Evolutionary conservation across 2,113 vertebrate species (phyloP).

Genomic region (Lepus americanus): DNA sequence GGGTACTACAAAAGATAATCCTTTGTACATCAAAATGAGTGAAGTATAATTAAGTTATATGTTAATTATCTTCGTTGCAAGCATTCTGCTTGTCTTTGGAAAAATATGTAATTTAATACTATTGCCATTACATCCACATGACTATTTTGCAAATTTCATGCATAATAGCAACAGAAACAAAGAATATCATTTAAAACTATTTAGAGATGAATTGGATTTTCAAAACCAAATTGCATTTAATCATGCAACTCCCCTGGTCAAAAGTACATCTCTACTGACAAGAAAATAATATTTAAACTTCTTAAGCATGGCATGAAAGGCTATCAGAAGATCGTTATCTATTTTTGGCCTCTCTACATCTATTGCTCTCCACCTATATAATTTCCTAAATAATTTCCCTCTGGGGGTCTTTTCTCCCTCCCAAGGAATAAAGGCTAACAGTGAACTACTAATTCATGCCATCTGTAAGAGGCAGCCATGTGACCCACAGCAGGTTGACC

Average conservation of each 20-base stretch:
- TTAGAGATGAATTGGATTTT: constrained; percentile 39
- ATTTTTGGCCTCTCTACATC: neutral
- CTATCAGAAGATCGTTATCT: neutral
- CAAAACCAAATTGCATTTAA: constrained; percentile 15
- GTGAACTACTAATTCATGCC: neutral
- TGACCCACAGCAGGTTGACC: neutral
- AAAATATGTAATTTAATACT: constrained; percentile 40
- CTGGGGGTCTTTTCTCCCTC: neutral
- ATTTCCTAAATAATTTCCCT: neutral
- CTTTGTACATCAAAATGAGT: neutral
- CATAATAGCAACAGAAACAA: neutral
- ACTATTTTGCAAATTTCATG: neutral
- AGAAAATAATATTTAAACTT: neutral
- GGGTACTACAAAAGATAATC: neutral
- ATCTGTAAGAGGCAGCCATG: neutral
- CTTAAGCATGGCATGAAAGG: neutral
- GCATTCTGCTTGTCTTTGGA: constrained; percentile 16
- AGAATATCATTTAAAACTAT: neutral
- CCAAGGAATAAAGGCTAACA: neutral
- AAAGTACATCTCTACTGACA: neutral
- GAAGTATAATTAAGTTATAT: neutral
- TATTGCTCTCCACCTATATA: neutral
- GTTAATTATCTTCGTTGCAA: constrained; percentile 28
- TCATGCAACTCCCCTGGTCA: neutral
- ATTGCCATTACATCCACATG: constrained; percentile 21